Percentiles rank a stretch among this genome's conserved stretches.
phyloP scores from a whole-genome alignment of 2,113 vertebrate genomes.

The Dasyurus viverrinus region DNA sequence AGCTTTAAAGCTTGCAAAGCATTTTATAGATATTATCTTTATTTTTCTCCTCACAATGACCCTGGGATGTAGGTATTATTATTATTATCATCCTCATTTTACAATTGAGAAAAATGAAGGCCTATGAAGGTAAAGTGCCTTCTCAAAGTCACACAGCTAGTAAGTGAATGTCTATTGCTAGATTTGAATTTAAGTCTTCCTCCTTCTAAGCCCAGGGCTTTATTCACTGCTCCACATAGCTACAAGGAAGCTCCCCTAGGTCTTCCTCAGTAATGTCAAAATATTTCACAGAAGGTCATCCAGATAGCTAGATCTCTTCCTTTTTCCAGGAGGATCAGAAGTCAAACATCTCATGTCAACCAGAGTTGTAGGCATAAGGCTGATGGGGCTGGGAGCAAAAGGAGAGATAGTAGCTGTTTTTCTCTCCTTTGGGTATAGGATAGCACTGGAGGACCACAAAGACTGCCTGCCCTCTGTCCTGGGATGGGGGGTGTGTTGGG shows the following conservation, averaged over 20 bases:
- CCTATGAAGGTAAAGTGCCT: background rate
- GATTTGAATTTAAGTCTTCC: background rate
- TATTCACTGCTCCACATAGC: background rate
- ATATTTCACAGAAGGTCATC: background rate
- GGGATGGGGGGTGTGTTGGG: no score
- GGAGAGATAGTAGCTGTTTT: background rate
- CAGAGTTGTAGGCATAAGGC: background rate
- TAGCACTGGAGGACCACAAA: background rate
- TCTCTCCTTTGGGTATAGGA: background rate
- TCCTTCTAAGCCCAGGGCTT: background rate
- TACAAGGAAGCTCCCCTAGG: background rate
- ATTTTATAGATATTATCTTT: background rate
- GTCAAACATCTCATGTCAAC: background rate
- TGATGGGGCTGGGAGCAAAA: background rate
- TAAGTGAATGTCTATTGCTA: background rate
- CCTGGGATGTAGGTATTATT: no score
- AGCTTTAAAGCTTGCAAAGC: background rate
- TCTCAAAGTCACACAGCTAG: background rate
- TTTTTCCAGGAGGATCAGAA: background rate
- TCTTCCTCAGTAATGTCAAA: no score
- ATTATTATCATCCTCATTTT: no score
- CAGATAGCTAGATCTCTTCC: background rate
- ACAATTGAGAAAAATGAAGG: no score
- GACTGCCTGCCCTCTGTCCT: background rate
- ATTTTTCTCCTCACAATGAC: background rate